These are phyloP conservation scores for Holotrichia oblita DNA, from an alignment of 1,140 invertebrate species.

Conservation along the genomic window DNA sequence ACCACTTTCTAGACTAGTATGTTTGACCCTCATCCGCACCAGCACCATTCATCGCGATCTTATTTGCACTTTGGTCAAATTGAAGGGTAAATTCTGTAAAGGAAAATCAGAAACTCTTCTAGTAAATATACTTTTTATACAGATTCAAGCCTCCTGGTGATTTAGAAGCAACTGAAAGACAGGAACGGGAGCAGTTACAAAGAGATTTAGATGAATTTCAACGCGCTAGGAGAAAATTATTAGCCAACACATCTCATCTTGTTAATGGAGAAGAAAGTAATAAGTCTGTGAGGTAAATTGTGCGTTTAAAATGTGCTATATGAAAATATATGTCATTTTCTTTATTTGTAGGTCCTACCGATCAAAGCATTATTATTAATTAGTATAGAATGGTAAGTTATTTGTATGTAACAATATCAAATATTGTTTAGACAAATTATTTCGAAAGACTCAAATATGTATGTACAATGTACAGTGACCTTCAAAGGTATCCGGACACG, in stretches of 20 bases:
- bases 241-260: constrained; percentile 32
- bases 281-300: constrained; percentile 2
- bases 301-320: background rate
- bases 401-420: background rate
- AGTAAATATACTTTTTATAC: background rate
- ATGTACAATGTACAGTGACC: no score
- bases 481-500: no score
- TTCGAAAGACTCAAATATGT: background rate
- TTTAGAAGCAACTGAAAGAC: constrained; percentile 38
- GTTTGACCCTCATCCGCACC: background rate
- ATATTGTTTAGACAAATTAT: background rate
- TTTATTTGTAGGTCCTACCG: constrained; percentile 1
- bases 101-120: background rate
- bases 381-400: background rate
- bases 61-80: background rate
- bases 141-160: background rate
- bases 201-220: constrained; percentile 42
- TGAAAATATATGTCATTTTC: background rate
- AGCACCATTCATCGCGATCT: background rate
- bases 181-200: constrained; percentile 39
- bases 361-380: constrained; percentile 3
- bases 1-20: background rate
- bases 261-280: background rate
- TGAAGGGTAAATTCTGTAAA: constrained; percentile 28
- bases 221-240: constrained; percentile 41